These are phyloP conservation scores for Oligia fasciuncula DNA, from an alignment of 2,888 invertebrate species.

Conservation along the genomic window DNA sequence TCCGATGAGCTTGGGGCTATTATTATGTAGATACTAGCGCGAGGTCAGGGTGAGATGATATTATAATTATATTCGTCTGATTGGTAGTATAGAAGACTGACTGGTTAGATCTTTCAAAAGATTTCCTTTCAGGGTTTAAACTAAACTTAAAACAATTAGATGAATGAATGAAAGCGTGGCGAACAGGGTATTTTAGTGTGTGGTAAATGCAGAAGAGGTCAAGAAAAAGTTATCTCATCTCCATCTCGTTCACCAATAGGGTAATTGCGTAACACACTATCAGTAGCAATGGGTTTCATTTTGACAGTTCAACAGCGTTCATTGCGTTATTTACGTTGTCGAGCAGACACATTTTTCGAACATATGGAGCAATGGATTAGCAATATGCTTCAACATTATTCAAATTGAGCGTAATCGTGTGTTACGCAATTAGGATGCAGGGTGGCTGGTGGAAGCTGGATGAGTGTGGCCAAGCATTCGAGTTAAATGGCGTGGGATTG, in stretches of 20 bases:
- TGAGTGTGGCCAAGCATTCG: neutral
- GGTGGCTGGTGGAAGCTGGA: neutral
- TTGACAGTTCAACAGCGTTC: no score
- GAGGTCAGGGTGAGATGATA: conserved; percentile 40
- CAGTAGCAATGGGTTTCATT: no score
- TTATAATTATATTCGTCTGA: conserved; percentile 15
- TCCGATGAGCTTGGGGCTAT: conserved; percentile 18
- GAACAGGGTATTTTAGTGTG: neutral
- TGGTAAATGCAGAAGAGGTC: neutral
- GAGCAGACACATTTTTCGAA: no score
- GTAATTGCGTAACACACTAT: no score
- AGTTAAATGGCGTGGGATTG: neutral
- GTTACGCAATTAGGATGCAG: no score
- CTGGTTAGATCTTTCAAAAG: neutral
- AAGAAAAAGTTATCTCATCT: neutral
- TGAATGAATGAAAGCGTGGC: neutral
- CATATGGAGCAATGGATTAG: no score
- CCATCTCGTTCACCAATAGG: no score
- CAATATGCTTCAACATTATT: no score
- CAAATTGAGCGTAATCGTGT: no score
- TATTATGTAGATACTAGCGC: conserved; percentile 25
- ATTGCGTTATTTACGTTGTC: no score
- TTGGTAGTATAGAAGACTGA: neutral
- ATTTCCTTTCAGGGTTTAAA: neutral
- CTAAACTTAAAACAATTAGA: neutral